Percentiles rank a stretch among this genome's conserved stretches.
phyloP scores from a whole-genome alignment of 2,113 vertebrate species.

The Fukomys damarensis region DNA sequence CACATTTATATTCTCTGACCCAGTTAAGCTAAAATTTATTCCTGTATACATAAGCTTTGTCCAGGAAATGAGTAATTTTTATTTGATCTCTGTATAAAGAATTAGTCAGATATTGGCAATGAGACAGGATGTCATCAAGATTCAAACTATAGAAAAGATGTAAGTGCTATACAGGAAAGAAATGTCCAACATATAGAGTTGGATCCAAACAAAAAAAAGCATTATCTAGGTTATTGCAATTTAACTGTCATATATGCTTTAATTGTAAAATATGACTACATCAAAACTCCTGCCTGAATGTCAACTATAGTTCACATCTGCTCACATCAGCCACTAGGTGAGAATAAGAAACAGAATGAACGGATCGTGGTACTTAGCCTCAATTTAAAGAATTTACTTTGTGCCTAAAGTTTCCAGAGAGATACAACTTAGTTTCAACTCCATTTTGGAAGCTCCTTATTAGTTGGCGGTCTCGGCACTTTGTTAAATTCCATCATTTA shows the following conservation, averaged over 20 bases:
- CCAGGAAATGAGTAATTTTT: slow-evolving; percentile 70
- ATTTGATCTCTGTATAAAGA: slow-evolving; percentile 44
- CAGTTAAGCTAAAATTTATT: slow-evolving; percentile 62
- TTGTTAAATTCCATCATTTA: neutral
- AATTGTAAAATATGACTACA: slow-evolving; percentile 16
- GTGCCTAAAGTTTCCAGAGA: neutral
- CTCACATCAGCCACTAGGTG: neutral
- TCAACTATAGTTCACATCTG: neutral
- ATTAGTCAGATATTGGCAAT: slow-evolving; percentile 73
- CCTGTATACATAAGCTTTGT: slow-evolving; percentile 55
- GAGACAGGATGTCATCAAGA: slow-evolving; percentile 31
- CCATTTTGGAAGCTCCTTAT: neutral
- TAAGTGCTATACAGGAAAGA: neutral
- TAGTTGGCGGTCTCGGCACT: neutral
- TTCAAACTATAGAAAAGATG: slow-evolving; percentile 40
- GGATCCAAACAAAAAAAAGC: neutral
- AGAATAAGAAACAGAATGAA: neutral
- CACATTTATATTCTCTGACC: slow-evolving; percentile 38
- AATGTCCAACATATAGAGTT: neutral
- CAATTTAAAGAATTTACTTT: slow-evolving; percentile 31
- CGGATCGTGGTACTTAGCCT: neutral
- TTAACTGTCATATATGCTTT: neutral
- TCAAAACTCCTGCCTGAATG: slow-evolving; percentile 7
- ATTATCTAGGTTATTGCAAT: neutral
- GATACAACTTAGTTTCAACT: neutral